phyloP scores from a whole-genome alignment of 2,888 invertebrate species.

The Furcula furcula region DNA sequence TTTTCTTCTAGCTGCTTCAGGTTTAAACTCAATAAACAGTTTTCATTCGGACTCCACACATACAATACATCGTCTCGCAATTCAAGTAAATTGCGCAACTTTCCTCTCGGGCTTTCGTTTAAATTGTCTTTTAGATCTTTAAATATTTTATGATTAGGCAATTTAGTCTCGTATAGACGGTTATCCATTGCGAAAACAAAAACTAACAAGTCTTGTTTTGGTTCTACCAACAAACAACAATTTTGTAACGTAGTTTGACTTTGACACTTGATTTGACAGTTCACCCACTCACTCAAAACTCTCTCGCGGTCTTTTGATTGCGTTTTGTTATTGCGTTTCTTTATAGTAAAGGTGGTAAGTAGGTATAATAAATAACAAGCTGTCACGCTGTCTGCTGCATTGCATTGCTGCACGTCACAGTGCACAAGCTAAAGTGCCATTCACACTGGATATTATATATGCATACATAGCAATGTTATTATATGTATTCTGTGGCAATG shows the following conservation, averaged over 20 bases:
- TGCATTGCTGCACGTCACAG: no score
- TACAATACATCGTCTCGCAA: conserved; percentile 85
- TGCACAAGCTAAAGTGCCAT: no score
- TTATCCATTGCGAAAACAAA: conserved; percentile 72
- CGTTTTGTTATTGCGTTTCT: conserved; percentile 24
- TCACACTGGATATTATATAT: no score
- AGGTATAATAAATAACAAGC: no score
- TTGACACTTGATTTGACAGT: conserved; percentile 27
- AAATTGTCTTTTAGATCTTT: conserved; percentile 80
- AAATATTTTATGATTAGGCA: conserved; percentile 83
- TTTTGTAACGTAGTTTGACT: conserved; percentile 25
- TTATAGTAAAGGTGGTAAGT: no score
- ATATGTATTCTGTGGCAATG: no score
- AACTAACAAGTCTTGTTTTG: conserved; percentile 37
- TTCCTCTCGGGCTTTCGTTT: conserved; percentile 72
- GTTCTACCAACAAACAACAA: conserved; percentile 21
- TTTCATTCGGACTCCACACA: conserved; percentile 84
- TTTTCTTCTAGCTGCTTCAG: conserved; percentile 73
- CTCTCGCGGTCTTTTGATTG: conserved; percentile 25
- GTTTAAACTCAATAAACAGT: conserved; percentile 84
- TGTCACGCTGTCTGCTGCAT: no score
- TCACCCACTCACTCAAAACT: no score
- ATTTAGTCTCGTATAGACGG: conserved; percentile 80
- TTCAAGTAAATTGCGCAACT: conserved; percentile 83
- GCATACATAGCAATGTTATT: no score